These are phyloP conservation scores for Zaprionus inermis DNA, from an alignment of 1,140 invertebrate genomes.

Conservation along the genomic window DNA sequence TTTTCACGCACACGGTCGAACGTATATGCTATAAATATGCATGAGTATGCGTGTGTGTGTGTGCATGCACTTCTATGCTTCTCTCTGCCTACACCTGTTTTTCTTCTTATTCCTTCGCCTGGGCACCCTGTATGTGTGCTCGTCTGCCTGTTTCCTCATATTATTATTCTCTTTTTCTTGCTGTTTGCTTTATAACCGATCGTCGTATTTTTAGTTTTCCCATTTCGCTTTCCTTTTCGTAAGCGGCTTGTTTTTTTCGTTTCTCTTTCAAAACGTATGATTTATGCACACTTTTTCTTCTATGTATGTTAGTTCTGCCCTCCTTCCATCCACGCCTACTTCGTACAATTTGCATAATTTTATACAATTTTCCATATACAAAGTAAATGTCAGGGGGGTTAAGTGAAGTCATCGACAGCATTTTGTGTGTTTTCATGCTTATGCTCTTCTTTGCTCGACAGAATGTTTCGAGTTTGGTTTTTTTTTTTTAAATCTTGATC, in stretches of 20 bases:
- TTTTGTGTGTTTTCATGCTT: constrained; percentile 5
- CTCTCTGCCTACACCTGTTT: constrained; percentile 60
- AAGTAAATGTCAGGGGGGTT: constrained; percentile 31
- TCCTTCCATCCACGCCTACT: constrained; percentile 3
- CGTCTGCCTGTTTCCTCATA: constrained; percentile 22
- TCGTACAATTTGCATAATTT: constrained; percentile 31
- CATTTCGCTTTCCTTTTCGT: constrained; percentile 50
- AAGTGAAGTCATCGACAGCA: constrained; percentile 19
- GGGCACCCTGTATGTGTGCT: constrained; percentile 60
- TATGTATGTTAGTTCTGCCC: constrained; percentile 1
- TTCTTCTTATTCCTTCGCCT: constrained; percentile 27
- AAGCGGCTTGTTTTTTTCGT: constrained; percentile 45
- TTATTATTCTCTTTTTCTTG: constrained; percentile 4
- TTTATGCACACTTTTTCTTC: constrained; percentile 52
- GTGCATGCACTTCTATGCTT: constrained; percentile 12
- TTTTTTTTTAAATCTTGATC: not conserved
- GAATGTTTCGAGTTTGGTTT: not conserved
- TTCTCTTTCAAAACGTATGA: constrained; percentile 49
- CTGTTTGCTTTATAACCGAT: constrained; percentile 49
- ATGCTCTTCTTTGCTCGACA: not conserved
- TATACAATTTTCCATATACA: constrained; percentile 16
- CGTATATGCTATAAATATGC: not conserved
- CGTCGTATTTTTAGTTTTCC: constrained; percentile 71
- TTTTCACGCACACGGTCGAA: constrained; percentile 8
- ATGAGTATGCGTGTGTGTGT: not conserved